Conservation (phyloP, 1,140 invertebrate genomes). For the Steinernema feltiae region DNA sequence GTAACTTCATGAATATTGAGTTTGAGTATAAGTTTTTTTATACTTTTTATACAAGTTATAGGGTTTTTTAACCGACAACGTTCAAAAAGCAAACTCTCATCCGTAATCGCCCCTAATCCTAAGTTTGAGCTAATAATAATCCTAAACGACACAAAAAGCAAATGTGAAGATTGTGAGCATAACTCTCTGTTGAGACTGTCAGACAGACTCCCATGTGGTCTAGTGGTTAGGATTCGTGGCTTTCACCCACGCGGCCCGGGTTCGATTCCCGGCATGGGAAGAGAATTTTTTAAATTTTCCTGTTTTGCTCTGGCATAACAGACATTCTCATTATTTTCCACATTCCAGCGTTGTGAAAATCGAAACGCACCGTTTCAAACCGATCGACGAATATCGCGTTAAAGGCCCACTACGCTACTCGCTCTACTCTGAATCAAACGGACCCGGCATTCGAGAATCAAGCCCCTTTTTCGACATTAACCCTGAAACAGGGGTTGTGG, state of each 20-base stretch:
- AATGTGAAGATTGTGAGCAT: too few relatives aligned
- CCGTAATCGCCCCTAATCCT: too few relatives aligned
- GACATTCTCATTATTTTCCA: constrained; percentile 17
- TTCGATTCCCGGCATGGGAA: constrained; percentile 78
- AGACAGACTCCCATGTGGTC: constrained; percentile 14
- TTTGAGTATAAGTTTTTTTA: too few relatives aligned
- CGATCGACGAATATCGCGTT: constrained; percentile 34
- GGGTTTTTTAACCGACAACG: too few relatives aligned
- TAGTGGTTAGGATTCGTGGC: constrained; percentile 72
- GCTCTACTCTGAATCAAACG: neutral
- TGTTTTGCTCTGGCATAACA: too few relatives aligned
- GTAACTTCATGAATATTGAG: too few relatives aligned
- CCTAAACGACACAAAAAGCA: too few relatives aligned
- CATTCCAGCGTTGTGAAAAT: constrained; percentile 47
- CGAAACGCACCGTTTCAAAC: constrained; percentile 39
- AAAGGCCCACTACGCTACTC: neutral
- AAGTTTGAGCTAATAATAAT: too few relatives aligned
- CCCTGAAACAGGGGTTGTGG: constrained; percentile 38
- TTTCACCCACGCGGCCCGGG: constrained; percentile 75
- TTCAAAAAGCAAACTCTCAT: too few relatives aligned
- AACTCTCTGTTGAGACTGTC: too few relatives aligned
- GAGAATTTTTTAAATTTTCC: too few relatives aligned
- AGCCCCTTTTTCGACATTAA: constrained; percentile 37
- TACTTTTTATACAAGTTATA: too few relatives aligned
- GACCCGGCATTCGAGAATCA: neutral